Evolutionary conservation across 1,140 invertebrate species (phyloP), one percentile per base, ranked within the genome.

Genomic region (Tribolium madens): DNA sequence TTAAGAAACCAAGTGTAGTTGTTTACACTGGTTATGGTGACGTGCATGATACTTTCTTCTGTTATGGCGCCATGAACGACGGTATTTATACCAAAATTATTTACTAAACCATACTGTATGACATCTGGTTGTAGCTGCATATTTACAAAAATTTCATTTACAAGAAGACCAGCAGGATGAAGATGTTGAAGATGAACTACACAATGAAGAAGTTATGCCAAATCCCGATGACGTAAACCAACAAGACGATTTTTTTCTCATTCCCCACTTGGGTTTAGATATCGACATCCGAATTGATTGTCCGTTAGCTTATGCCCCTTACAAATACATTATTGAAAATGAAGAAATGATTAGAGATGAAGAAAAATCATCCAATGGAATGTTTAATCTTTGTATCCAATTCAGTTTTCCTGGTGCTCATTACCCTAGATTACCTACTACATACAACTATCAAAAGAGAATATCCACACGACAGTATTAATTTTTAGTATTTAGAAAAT

Each of bases 1-100:
- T 31, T 1, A 71, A 33, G 12, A 53, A 52, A 18, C 82, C 81
- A 6, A 76, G 77, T 9, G 79, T 79, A 12, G 80, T 81, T 50
- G 79, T 81, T 13, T 83, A 83, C 70, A 83, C 82, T 3, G 82
- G 82, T 2, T 83, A 82, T 75, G 82, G 82, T 1, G 81, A 83
- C 42, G 76, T 80, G 0, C 76, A 78, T 17, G 75, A 82, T 26
- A 81, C 50, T 13, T 83, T 83, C 53, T 83, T 80, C 50, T 82
- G 78, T 69, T 83, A 83, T 26, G 82, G 82, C 7, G 80, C 80
- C 0, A 82, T 83, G 82, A 82, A 82, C 33, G 81, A 83, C 15
- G 81, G 82, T 82, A 69, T 50, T 60, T 46, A 21, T 21, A 15
- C 10, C 15, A n/a, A n/a, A n/a, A 26, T 26, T 26, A 26, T 26